phyloP scores from a whole-genome alignment of 2,797 vertebrate genomes.

The Cuculus canorus region DNA sequence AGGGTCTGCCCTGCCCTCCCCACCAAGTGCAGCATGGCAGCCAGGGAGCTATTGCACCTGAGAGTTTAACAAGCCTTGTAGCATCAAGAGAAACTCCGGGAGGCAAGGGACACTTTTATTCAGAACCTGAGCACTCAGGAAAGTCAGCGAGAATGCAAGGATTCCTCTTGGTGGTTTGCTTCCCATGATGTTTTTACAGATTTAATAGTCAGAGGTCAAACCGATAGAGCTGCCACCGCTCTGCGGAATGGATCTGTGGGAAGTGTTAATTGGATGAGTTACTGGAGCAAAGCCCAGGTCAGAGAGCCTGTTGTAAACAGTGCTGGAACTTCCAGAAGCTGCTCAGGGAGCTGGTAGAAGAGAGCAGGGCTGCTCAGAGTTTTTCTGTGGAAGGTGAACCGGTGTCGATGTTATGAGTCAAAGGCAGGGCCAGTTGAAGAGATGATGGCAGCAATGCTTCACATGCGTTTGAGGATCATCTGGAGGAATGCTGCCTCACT shows the following conservation, averaged over 20 bases:
- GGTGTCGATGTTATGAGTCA: background rate
- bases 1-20: background rate
- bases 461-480: rapidly evolving
- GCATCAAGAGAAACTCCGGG: rapidly evolving
- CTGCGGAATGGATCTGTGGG: background rate
- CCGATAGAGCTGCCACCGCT: rapidly evolving
- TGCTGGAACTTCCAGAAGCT: background rate
- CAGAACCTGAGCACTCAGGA: rapidly evolving
- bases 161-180: background rate
- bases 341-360: rapidly evolving
- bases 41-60: background rate
- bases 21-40: too few relatives aligned
- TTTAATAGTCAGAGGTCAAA: background rate
- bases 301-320: background rate
- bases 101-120: background rate
- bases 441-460: background rate
- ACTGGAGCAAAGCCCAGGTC: background rate
- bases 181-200: background rate
- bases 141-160: rapidly evolving
- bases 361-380: background rate
- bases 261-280: background rate
- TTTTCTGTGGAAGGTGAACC: too few relatives aligned
- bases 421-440: background rate
- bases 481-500: background rate
- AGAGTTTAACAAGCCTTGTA: background rate